Percentiles rank a stretch among this genome's conserved stretches.
phyloP scores from a whole-genome alignment of 2,888 invertebrate species.

The Conops quadrifasciatus region DNA sequence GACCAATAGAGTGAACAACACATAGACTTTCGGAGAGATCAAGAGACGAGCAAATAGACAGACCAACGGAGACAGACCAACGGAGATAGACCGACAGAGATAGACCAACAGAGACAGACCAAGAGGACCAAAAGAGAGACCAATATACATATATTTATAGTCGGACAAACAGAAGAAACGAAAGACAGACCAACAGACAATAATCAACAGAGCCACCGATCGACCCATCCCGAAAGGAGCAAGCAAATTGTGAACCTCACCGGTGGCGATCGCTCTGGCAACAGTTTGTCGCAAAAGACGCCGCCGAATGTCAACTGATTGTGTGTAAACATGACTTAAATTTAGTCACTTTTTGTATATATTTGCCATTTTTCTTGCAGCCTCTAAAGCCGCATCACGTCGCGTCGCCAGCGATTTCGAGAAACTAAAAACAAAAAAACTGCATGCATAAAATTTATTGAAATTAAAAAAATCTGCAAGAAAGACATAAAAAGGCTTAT shows the following conservation, averaged over 20 bases:
- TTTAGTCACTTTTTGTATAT: constrained; percentile 33
- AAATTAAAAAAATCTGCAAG: constrained; percentile 24
- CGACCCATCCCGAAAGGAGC: not conserved
- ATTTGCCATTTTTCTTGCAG: constrained; percentile 27
- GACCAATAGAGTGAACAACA: no score
- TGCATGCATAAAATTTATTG: constrained; percentile 28
- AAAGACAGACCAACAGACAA: no score
- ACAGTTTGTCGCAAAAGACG: constrained; percentile 28
- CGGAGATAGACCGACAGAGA: no score
- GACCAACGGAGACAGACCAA: no score
- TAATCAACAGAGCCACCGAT: not conserved
- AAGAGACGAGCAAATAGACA: no score
- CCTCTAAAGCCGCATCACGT: not conserved
- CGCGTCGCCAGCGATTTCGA: not conserved
- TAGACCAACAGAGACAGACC: no score
- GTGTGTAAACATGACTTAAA: constrained; percentile 33
- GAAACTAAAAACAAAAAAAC: constrained; percentile 7
- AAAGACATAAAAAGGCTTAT: not conserved
- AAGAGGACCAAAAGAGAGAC: no score
- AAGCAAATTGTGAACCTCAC: not conserved
- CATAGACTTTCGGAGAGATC: no score
- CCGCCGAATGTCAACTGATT: constrained; percentile 34
- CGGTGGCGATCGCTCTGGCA: not conserved
- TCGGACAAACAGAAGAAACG: no score
- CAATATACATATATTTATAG: no score